These are phyloP conservation scores for Eurystomus gularis DNA, from an alignment of 2,113 vertebrate genomes.

Conservation along the genomic window DNA sequence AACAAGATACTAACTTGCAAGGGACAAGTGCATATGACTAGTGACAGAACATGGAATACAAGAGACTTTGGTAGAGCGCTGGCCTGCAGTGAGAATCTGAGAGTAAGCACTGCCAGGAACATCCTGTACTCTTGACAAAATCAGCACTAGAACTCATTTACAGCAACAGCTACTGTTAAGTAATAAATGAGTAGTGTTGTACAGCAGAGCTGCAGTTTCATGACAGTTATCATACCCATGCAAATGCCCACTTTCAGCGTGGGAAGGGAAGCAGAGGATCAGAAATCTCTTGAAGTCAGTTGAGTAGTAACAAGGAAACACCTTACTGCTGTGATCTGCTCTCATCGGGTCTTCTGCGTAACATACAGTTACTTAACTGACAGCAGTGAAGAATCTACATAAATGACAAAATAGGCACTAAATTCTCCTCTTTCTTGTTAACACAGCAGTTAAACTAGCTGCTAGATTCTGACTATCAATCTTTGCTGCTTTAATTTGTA, in stretches of 20 bases:
- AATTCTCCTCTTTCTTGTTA: not conserved
- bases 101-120: constrained; percentile 30
- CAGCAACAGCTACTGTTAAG: constrained; percentile 14
- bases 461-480: not conserved
- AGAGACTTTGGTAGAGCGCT: not conserved
- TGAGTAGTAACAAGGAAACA: not conserved
- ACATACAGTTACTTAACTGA: not conserved
- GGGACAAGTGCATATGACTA: not conserved
- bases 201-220: not conserved
- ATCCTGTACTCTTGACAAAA: constrained; percentile 18
- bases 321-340: not conserved
- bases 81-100: constrained; percentile 12
- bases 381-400: not conserved
- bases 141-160: constrained; percentile 22
- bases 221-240: not conserved
- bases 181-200: not conserved
- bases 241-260: not conserved
- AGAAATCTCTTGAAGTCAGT: not conserved
- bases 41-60: not conserved
- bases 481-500: not conserved
- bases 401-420: not conserved
- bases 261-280: not conserved
- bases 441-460: not conserved
- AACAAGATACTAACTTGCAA: not conserved
- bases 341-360: not conserved